Percentiles rank a stretch among this genome's conserved stretches.
Evolutionary conservation across 2,888 invertebrate species (phyloP).

Genomic region (Pinctada fucata): DNA sequence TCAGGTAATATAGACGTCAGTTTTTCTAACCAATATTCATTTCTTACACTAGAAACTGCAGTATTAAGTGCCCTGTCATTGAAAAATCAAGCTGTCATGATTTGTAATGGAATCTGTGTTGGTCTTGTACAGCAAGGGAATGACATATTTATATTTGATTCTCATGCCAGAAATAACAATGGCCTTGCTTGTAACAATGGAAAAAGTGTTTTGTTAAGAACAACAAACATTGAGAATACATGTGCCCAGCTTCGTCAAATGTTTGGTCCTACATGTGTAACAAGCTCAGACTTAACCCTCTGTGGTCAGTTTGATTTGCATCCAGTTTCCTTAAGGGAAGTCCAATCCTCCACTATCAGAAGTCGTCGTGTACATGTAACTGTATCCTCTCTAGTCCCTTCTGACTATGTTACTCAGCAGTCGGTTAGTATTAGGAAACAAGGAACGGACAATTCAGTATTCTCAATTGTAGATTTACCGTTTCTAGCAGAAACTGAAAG

Average conservation of each 20-base stretch:
- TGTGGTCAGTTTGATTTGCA: not conserved
- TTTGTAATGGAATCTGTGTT: constrained; percentile 7
- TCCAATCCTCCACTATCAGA: not conserved
- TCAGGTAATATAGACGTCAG: not conserved
- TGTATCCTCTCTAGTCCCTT: too few relatives aligned
- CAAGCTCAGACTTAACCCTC: not conserved
- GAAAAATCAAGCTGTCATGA: constrained; percentile 1
- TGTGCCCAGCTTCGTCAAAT: not conserved
- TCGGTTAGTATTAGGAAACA: too few relatives aligned
- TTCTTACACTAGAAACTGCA: constrained; percentile 5
- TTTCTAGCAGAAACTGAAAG: too few relatives aligned
- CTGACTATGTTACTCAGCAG: too few relatives aligned
- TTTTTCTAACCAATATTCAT: not conserved
- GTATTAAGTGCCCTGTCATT: not conserved
- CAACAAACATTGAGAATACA: not conserved
- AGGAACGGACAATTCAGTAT: too few relatives aligned
- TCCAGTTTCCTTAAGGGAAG: not conserved
- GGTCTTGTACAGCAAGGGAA: not conserved
- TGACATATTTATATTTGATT: not conserved
- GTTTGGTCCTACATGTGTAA: not conserved
- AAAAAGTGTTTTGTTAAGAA: not conserved
- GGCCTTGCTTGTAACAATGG: not conserved
- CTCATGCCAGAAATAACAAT: constrained; percentile 2
- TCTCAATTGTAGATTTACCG: too few relatives aligned
- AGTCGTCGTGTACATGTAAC: too few relatives aligned